phyloP scores from a whole-genome alignment of 2,113 vertebrate genomes.

The Leptodactylus fuscus region DNA sequence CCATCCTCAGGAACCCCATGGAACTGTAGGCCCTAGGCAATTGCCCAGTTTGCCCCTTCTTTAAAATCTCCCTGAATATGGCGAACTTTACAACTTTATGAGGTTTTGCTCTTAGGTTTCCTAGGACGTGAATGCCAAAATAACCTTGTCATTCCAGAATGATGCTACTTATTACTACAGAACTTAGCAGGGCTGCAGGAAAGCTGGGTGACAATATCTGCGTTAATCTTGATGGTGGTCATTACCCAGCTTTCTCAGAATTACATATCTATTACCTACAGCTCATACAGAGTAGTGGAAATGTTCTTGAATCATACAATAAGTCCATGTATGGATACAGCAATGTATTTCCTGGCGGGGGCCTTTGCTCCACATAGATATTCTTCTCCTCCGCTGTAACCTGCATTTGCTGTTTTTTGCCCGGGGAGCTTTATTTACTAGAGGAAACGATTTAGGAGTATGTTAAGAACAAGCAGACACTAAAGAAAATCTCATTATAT shows the following conservation, averaged over 20 bases:
- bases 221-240: background rate
- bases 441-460: conserved; percentile 86
- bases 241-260: background rate
- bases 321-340: background rate
- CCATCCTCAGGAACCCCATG: too few relatives aligned
- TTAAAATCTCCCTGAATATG: background rate
- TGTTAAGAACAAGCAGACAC: conserved; percentile 85
- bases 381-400: background rate
- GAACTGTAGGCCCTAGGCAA: too few relatives aligned
- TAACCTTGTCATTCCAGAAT: too few relatives aligned
- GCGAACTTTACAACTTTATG: too few relatives aligned
- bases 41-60: background rate
- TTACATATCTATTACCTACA: too few relatives aligned
- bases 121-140: too few relatives aligned
- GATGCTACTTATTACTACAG: background rate
- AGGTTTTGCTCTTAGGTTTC: too few relatives aligned
- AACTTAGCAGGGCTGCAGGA: background rate
- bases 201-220: background rate
- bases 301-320: background rate
- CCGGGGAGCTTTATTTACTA: conserved; percentile 82
- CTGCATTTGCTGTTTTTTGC: background rate
- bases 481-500: conserved; percentile 88
- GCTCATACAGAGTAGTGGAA: too few relatives aligned
- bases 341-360: background rate
- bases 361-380: background rate